Evolutionary conservation across 2,888 invertebrate genomes (phyloP).

Genomic region (Crossocerus cetratus): DNA sequence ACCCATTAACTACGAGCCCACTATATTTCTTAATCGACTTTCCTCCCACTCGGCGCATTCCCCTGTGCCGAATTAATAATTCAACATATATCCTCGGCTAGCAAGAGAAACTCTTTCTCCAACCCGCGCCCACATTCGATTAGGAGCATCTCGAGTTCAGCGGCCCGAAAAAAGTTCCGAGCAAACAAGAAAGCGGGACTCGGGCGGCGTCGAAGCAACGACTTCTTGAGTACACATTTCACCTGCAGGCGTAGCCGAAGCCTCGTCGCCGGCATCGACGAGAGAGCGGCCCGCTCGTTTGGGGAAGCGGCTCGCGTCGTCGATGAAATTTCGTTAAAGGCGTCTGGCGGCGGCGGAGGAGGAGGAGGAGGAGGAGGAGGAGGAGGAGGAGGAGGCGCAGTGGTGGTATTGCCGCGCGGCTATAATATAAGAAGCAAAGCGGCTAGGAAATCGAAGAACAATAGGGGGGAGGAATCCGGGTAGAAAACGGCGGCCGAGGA

Average conservation of each 20-base stretch:
- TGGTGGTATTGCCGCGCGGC: conserved; percentile 28
- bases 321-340: conserved; percentile 11
- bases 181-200: too few species aligned
- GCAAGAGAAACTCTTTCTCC: too few species aligned
- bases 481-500: conserved; percentile 36
- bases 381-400: not conserved
- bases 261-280: not conserved
- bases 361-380: not conserved
- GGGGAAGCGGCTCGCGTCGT: not conserved
- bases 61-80: too few species aligned
- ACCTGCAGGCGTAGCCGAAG: not conserved
- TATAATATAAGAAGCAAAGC: conserved; percentile 38
- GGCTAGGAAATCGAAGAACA: conserved; percentile 48
- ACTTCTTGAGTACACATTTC: not conserved
- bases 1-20: too few species aligned
- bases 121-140: too few species aligned
- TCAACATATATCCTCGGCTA: too few species aligned
- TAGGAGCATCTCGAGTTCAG: too few species aligned
- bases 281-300: too few species aligned
- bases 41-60: too few species aligned
- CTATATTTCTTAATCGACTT: too few species aligned
- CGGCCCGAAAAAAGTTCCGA: too few species aligned
- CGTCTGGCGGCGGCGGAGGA: not conserved
- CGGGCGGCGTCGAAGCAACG: too few species aligned
- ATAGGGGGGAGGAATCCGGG: conserved; percentile 17